Evolutionary conservation across 1,140 invertebrate species (phyloP).

Genomic region (Phenacoccus solenopsis): DNA sequence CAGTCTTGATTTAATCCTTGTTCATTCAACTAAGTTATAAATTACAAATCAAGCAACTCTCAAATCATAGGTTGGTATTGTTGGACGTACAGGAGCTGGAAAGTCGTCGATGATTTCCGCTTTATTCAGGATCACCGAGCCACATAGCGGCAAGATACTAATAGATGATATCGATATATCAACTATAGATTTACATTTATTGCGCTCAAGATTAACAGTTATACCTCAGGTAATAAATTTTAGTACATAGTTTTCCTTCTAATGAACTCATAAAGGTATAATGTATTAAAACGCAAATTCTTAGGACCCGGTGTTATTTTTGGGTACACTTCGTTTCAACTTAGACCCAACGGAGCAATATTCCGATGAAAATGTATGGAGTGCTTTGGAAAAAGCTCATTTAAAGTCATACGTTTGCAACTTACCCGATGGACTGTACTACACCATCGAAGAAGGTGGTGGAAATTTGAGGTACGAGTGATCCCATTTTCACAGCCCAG

Average conservation of each 20-base stretch:
- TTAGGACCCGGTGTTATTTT: slow-evolving; percentile 53
- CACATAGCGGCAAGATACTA: slow-evolving; percentile 64
- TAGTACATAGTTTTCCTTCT: slow-evolving; percentile 55
- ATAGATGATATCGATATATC: slow-evolving; percentile 84
- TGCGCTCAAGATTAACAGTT: slow-evolving; percentile 76
- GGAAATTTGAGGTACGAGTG: slow-evolving; percentile 54
- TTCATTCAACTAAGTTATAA: slow-evolving; percentile 30
- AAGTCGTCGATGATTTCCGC: slow-evolving; percentile 71
- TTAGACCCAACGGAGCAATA: slow-evolving; percentile 50
- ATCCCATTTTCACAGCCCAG: too few species aligned
- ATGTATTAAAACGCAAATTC: slow-evolving; percentile 46
- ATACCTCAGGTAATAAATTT: slow-evolving; percentile 67
- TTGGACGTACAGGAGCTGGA: slow-evolving; percentile 72
- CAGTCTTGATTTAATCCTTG: not conserved
- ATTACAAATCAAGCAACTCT: not conserved
- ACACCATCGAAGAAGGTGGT: slow-evolving; percentile 20
- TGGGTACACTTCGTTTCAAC: slow-evolving; percentile 45
- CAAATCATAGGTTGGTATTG: slow-evolving; percentile 49
- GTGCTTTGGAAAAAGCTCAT: slow-evolving; percentile 49
- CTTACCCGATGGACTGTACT: slow-evolving; percentile 29
- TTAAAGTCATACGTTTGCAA: slow-evolving; percentile 60
- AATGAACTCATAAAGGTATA: slow-evolving; percentile 49
- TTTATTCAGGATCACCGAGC: slow-evolving; percentile 79
- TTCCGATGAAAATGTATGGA: slow-evolving; percentile 47
- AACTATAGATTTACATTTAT: slow-evolving; percentile 71